Evolutionary conservation across 2,113 vertebrate genomes (phyloP), one percentile per base, ranked within the genome.

Genomic region (Peromyscus polionotus): DNA sequence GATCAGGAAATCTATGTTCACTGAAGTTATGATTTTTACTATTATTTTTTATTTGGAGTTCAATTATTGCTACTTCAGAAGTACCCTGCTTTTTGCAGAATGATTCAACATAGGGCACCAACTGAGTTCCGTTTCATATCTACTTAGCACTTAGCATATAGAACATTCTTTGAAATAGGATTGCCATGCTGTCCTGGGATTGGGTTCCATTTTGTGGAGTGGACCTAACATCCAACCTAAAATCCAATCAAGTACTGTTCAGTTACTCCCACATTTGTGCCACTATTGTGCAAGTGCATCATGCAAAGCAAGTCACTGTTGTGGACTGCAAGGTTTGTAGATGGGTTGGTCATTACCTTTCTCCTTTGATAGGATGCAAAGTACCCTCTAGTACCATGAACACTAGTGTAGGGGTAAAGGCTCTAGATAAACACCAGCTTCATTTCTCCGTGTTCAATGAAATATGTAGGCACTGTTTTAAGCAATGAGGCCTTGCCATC

Each of bases 121-220:
- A 68, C 76, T 97, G 94, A 97, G 90, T 86, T 98, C 67, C 54
- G 36, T 65, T 63, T 63, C 91, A 22, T 81, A 33, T 91, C 90
- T 91, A 19, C 26, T 65, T 65, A 45, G 81, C 26, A 19, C 14
- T 45, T 45, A 65, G 39, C 28, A 45, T 85, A 65, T 42, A 45
- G 24, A 19, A 5, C 26, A 97, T 97, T 98, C 88, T 51, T 96
- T 97, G 98, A 96, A 97, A 90, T 88, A 28, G 89, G 96, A 88
- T 95, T 98, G 95, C 95, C 88, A 98, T 87, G 95, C 87, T 75
- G 72, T 92, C 13, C 7, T 63, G 81, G 14, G 24, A 14, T 42
- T 19, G 26, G n/a, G n/a, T 20, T 84, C 81, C 13, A 63, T 42
- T 63, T 63, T 84, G 24, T 84, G 7, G n/a, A 84, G 24, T 42